Percentiles rank a stretch among this genome's conserved stretches.
These are phyloP conservation scores for Halyomorpha halys DNA, from an alignment of 1,140 invertebrate species.

Conservation along the genomic window DNA sequence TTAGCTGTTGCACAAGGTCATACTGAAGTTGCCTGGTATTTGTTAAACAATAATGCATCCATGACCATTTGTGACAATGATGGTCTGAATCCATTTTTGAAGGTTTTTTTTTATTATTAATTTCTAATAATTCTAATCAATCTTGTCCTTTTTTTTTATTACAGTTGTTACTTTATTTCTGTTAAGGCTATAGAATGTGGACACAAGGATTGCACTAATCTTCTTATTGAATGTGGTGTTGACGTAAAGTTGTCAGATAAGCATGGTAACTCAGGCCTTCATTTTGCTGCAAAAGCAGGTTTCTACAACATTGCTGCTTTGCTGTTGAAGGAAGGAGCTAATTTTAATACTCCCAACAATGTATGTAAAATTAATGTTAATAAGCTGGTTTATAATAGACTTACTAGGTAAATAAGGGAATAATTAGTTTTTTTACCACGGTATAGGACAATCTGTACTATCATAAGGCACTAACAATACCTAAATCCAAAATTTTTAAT, in stretches of 20 bases:
- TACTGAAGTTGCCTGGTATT: slow-evolving; percentile 33
- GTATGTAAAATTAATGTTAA: slow-evolving; percentile 27
- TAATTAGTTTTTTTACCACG: too few relatives aligned
- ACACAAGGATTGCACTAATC: slow-evolving; percentile 41
- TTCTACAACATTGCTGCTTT: slow-evolving; percentile 34
- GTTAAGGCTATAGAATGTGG: slow-evolving; percentile 36
- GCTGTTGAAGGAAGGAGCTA: slow-evolving; percentile 33
- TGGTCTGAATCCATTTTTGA: slow-evolving; percentile 35
- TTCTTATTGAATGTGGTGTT: slow-evolving; percentile 46
- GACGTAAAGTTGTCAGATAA: slow-evolving; percentile 46
- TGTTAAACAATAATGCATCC: slow-evolving; percentile 33
- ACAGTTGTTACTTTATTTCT: neutral
- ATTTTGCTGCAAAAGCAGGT: slow-evolving; percentile 33
- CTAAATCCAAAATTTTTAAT: too few relatives aligned
- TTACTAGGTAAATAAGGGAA: too few relatives aligned
- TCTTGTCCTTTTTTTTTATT: neutral
- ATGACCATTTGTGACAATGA: slow-evolving; percentile 32
- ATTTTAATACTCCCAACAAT: slow-evolving; percentile 32
- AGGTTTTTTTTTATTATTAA: slow-evolving; percentile 28
- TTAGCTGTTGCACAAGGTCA: slow-evolving; percentile 34
- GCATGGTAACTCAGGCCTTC: slow-evolving; percentile 34
- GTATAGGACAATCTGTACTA: too few relatives aligned
- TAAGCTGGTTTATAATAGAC: too few relatives aligned
- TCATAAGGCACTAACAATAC: too few relatives aligned
- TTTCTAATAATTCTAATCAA: neutral